Evolutionary conservation across 2,888 invertebrate species (phyloP), one percentile per base, ranked within the genome.

Genomic region (Clunio marinus): DNA sequence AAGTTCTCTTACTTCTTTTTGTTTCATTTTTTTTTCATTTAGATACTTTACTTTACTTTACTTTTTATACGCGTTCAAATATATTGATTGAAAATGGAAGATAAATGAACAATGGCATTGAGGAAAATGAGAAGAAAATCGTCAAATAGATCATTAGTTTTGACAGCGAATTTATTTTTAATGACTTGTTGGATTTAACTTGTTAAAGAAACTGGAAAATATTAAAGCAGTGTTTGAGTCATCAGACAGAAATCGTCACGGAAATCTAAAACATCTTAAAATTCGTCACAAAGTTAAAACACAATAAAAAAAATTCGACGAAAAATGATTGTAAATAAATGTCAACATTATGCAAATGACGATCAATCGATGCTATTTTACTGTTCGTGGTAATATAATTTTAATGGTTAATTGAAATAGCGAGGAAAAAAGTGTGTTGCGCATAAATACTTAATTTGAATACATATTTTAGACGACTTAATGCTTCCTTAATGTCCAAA

Each of bases 291-390:
- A 8, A 5, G 32, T 10, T n/a, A n/a, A n/a, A n/a, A n/a, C n/a
- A n/a, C n/a, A n/a, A 32, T 32, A 32, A 41, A 41, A 41, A n/a
- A 2, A 41, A 5, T 41, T 59, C 62, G 13, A 24, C 62, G 24
- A 41, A 62, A 62, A 41, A 37, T 24, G 41, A 62, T 62, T 63
- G 27, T 25, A 46, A 46, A 63, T 63, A 63, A 63, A 63, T 63
- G 63, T 63, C 63, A 46, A 45, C 63, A 28, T 63, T 63, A 63
- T 63, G 63, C 63, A 46, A 63, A 63, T 63, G 46, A 46, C 45
- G 17, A 63, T 63, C 63, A 63, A 63, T 63, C 46, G 63, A 63
- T 63, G 63, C 46, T 63, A 63, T 41, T 63, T 63, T 63, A 63
- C 45, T 63, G 63, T 46, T 7, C 17, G 13, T 63, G 63, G 63